Evolutionary conservation across 2,888 invertebrate genomes (phyloP), one percentile per base, ranked within the genome.

Genomic region (Amphipyra tragopoginis): DNA sequence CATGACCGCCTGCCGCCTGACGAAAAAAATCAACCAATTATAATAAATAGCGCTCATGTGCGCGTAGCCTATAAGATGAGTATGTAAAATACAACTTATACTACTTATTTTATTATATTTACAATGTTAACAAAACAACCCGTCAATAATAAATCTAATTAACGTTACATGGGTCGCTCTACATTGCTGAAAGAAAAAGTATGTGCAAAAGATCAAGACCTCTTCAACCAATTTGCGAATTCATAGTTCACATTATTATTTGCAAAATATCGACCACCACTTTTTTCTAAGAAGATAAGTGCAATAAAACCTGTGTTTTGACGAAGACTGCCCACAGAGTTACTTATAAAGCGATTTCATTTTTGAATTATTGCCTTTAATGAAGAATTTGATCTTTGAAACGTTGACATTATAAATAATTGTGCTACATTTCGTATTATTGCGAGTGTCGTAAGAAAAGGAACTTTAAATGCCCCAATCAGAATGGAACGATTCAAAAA

Each of bases 301-400:
- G 63, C 58, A 61, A 58, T 73, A 65, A 76, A 82, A 80, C 79
- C 83, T 64, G 85, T 91, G 81, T 91, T 92, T 82, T 90, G 91
- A 90, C 84, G 82, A 82, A 47, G 87, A 83, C 84, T 86, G 79
- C 89, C 90, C 90, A 89, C 90, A 84, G 87, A 80, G 87, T 57
- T 59, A 75, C 48, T 58, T 70, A 66, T 60, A 69, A 69, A 70
- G 54, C 72, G 10, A 65, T 75, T 75, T 56, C 47, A 48, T 70
- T 65, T 71, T 73, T 82, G 79, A 88, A 67, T 83, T 83, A 86
- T 86, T 77, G 63, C 76, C 56, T 72, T 64, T 77, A 78, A 81
- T 79, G 65, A 78, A 74, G 77, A 80, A 82, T 76, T 77, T 73
- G 66, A 60, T 65, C 57, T 67, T 72, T 72, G 76, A 65, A 60